Evolutionary conservation across 2,888 invertebrate genomes (phyloP).

Genomic region (Heliconius cydno): DNA sequence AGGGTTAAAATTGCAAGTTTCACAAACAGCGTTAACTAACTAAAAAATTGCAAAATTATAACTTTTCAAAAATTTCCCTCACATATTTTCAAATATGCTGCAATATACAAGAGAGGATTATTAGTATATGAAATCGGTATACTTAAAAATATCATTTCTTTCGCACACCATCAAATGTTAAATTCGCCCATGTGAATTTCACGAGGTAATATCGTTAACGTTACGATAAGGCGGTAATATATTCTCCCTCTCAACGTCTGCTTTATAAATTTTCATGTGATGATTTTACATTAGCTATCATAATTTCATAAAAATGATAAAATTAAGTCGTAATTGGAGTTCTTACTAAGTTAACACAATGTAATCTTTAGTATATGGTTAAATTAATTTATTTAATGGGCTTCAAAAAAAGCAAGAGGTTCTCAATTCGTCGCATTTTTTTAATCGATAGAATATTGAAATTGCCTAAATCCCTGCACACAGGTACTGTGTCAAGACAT

Average conservation of each 20-base stretch:
- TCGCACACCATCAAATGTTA: conserved; percentile 22
- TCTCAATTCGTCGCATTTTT: too few species aligned
- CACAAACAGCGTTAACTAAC: too few species aligned
- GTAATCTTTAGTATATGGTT: too few species aligned
- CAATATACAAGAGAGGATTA: neutral
- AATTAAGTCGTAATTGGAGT: neutral
- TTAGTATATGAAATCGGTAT: conserved; percentile 8
- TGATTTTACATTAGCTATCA: conserved; percentile 13
- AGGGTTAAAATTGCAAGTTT: too few species aligned
- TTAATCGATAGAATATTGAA: too few species aligned
- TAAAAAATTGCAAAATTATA: too few species aligned
- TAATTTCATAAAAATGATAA: neutral
- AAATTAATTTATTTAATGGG: too few species aligned
- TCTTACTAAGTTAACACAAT: neutral
- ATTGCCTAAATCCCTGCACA: too few species aligned
- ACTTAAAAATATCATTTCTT: neutral
- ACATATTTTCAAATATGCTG: too few species aligned
- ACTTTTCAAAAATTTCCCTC: neutral
- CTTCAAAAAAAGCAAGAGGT: too few species aligned
- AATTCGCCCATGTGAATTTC: conserved; percentile 29
- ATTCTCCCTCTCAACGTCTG: conserved; percentile 8
- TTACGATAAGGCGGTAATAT: conserved; percentile 33
- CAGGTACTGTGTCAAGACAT: too few species aligned
- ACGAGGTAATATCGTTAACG: conserved; percentile 34
- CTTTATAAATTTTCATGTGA: conserved; percentile 1